Percentiles rank a stretch among this genome's conserved stretches.
These are phyloP conservation scores for Xestoiulus laeticollis DNA, from an alignment of 2,888 invertebrate genomes.

Conservation along the genomic window DNA sequence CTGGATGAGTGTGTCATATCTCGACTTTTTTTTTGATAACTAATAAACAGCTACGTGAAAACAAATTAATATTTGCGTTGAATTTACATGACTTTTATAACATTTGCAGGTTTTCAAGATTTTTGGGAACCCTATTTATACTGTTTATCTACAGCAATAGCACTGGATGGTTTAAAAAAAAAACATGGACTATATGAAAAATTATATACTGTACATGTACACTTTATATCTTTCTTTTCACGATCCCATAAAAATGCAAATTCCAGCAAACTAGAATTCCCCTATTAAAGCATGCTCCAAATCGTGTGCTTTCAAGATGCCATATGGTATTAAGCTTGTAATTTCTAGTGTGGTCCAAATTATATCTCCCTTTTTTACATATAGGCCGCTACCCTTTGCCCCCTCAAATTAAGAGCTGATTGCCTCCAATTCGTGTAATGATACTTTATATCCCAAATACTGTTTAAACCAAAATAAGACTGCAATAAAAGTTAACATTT, in stretches of 20 bases:
- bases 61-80: too few relatives aligned
- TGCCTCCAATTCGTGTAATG: neutral
- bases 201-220: too few relatives aligned
- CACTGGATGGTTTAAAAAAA: too few relatives aligned
- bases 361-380: neutral
- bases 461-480: neutral
- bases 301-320: neutral
- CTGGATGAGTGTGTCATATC: too few relatives aligned
- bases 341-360: neutral
- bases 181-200: too few relatives aligned
- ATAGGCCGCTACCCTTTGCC: neutral
- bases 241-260: neutral
- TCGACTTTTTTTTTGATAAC: too few relatives aligned
- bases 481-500: neutral
- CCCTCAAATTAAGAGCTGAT: neutral
- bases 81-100: too few relatives aligned
- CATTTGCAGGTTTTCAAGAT: too few relatives aligned
- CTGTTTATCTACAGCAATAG: too few relatives aligned
- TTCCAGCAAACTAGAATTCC: neutral
- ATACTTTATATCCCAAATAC: neutral
- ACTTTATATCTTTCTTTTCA: neutral
- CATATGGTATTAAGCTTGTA: neutral
- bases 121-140: too few relatives aligned
- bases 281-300: neutral
- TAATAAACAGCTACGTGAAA: too few relatives aligned